phyloP scores from a whole-genome alignment of 1,140 invertebrate genomes.

The Trichomalopsis sarcophagae region DNA sequence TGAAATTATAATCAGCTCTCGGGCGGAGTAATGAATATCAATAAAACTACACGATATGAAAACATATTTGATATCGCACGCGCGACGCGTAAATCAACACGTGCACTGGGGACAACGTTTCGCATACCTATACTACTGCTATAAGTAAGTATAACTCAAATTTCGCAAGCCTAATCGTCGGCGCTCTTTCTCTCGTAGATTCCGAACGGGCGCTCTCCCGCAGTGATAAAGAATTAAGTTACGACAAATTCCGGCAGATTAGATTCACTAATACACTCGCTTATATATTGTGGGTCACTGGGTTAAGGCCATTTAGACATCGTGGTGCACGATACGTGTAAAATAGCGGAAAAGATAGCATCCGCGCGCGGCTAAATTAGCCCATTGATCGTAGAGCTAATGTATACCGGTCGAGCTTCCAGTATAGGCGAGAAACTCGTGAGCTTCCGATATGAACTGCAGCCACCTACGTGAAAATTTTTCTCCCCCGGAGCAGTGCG shows the following conservation, averaged over 20 bases:
- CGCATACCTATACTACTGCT: neutral
- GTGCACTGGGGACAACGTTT: neutral
- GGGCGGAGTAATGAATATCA: neutral
- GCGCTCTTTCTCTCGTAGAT: neutral
- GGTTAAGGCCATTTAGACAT: no score
- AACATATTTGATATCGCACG: neutral
- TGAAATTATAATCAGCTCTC: conserved; percentile 8
- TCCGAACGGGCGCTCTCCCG: no score
- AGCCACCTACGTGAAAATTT: neutral
- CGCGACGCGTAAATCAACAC: neutral
- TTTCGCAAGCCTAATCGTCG: no score
- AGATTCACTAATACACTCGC: no score
- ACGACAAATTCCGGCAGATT: no score
- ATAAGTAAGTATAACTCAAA: no score
- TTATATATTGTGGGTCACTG: no score
- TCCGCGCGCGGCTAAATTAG: neutral
- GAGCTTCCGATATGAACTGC: no score
- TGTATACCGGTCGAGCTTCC: neutral
- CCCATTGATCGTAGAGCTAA: neutral
- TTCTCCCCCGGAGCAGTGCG: neutral
- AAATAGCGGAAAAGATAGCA: no score
- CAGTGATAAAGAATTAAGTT: no score
- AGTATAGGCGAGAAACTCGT: neutral
- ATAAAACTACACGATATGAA: neutral
- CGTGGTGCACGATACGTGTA: no score